Evolutionary conservation across 2,888 invertebrate genomes (phyloP), one percentile per base, ranked within the genome.

Genomic region (Xestoiulus laeticollis): DNA sequence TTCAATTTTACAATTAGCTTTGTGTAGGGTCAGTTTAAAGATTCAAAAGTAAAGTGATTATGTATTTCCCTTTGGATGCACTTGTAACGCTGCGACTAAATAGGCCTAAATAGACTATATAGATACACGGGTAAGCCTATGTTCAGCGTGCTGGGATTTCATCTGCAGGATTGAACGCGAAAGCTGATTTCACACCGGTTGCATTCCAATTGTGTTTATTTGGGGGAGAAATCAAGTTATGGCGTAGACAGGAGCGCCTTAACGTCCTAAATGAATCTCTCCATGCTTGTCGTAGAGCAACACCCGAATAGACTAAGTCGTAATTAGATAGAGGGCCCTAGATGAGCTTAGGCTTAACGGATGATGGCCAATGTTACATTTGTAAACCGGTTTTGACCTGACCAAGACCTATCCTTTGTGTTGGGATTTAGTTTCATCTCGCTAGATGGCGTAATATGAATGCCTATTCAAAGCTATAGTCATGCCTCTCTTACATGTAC

Each of bases 141-240:
- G 48, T 19, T 19, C 48, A 19, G 6, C 48, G 48, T 48, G 68
- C 68, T 26, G 68, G 2, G 26, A 68, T n/a, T 68, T 68, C 68
- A 26, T 68, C 68, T 68, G 26, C 68, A 68, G 68, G 26, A 68
- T 68, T 68, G 68, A 68, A 68, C 22, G 68, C 68, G 26, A 68
- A 68, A 68, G 68, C 68, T 68, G 68, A 68, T 68, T 68, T 68
- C 68, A 68, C 68, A 68, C 68, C 68, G 68, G 68, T 68, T 68
- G 68, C 68, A 26, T 68, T 68, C 68, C 68, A 68, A 68, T 68
- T 68, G 68, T 68, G 68, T 68, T 68, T 68, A 68, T 68, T 68
- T 68, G 26, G 68, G 68, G 68, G 68, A 6, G 10, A 22, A 68
- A 68, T 68, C 26, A 68, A 26, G 68, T 68, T 68, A 68, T 68